These are phyloP conservation scores for Probosciger aterrimus DNA, from an alignment of 2,113 vertebrate species.

Conservation along the genomic window DNA sequence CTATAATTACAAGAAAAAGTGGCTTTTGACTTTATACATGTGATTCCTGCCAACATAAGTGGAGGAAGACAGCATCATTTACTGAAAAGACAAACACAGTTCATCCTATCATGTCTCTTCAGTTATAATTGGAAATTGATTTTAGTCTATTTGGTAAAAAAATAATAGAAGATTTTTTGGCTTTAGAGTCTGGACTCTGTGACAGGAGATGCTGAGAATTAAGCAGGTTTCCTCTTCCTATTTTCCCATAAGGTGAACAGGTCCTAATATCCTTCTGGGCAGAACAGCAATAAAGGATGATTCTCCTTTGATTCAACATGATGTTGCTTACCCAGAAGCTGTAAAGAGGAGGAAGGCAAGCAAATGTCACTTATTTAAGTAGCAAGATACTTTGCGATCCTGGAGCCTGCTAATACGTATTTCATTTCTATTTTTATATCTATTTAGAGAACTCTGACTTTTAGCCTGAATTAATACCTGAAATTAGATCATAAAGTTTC, in stretches of 20 bases:
- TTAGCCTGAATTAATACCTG: not conserved
- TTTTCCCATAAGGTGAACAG: not conserved
- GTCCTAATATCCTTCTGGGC: not conserved
- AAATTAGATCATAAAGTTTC: not conserved
- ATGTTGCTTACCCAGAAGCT: not conserved
- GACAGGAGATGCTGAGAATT: not conserved
- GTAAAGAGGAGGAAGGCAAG: not conserved
- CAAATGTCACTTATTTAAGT: conserved; percentile 23
- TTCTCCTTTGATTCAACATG: conserved; percentile 9
- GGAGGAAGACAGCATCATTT: not conserved
- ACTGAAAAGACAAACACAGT: not conserved
- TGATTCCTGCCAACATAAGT: not conserved
- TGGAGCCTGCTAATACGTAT: not conserved
- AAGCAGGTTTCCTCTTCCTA: not conserved
- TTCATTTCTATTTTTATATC: not conserved
- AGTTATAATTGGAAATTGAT: not conserved
- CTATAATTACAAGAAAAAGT: not conserved
- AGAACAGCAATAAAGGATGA: not conserved
- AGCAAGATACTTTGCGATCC: not conserved
- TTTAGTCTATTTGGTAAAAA: not conserved
- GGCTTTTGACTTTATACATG: not conserved
- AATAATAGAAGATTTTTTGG: not conserved
- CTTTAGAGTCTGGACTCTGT: not conserved
- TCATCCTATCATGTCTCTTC: not conserved
- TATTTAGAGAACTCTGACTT: not conserved